phyloP scores from a whole-genome alignment of 2,888 invertebrate genomes.

The Sepiola atlantica region DNA sequence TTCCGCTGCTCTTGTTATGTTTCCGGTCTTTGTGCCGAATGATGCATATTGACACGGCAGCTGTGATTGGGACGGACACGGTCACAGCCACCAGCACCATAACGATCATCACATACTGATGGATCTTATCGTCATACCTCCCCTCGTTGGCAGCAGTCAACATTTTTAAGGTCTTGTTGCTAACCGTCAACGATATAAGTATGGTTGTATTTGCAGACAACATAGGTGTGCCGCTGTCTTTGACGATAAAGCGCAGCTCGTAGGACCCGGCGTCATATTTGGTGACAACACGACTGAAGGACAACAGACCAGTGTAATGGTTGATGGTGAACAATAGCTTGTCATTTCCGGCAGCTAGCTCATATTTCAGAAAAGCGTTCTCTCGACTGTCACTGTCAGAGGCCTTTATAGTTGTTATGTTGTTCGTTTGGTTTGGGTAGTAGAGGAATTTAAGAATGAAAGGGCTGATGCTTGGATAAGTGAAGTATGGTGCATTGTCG shows the following conservation, averaged over 20 bases:
- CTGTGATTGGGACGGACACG: slow-evolving; percentile 3
- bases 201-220: slow-evolving; percentile 20
- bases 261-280: not conserved
- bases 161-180: not conserved
- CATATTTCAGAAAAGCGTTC: slow-evolving; percentile 32
- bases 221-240: not conserved
- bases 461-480: not conserved
- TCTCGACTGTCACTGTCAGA: slow-evolving; percentile 32
- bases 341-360: slow-evolving; percentile 22
- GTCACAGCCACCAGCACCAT: slow-evolving; percentile 32
- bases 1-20: not conserved
- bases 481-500: not conserved
- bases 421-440: not conserved
- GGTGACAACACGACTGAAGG: not conserved
- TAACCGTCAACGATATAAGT: not conserved
- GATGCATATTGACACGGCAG: not conserved
- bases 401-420: not conserved
- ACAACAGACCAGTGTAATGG: slow-evolving; percentile 13
- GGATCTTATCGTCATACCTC: not conserved
- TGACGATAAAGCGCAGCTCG: not conserved
- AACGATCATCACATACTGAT: not conserved
- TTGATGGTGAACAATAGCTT: slow-evolving; percentile 32
- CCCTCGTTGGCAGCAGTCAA: not conserved
- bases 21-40: not conserved
- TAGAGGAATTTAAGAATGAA: slow-evolving; percentile 32